A percentile compares a stretch with the other conserved stretches of the same genome.
phyloP scores from a whole-genome alignment of 2,797 vertebrate genomes.

The Pseudomugil tenellus region DNA sequence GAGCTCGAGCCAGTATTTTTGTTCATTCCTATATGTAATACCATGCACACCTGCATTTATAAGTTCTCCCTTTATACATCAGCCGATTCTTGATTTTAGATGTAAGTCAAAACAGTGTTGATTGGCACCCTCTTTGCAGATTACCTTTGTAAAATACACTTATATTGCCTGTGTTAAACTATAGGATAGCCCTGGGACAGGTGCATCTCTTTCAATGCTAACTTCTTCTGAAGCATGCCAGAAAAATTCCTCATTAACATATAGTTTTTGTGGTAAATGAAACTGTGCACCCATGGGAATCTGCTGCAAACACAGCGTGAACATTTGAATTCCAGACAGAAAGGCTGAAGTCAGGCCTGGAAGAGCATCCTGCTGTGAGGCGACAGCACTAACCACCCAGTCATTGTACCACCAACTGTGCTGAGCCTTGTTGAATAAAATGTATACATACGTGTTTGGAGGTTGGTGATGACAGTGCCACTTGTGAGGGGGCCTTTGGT shows the following conservation, averaged over 20 bases:
- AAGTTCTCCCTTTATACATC: not conserved
- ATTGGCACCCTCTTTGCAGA: not conserved
- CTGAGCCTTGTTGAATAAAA: constrained; percentile 29
- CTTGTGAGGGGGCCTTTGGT: constrained; percentile 92
- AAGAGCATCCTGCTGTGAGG: constrained; percentile 26
- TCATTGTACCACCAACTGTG: not conserved
- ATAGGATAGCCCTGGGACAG: not conserved
- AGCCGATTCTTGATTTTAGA: not conserved
- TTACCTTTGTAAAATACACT: not conserved
- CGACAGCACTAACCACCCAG: constrained; percentile 15
- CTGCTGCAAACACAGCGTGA: constrained; percentile 1
- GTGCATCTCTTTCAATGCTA: not conserved
- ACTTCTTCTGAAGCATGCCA: not conserved
- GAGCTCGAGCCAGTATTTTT: too few relatives aligned
- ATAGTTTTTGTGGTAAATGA: constrained; percentile 8
- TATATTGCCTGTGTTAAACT: not conserved
- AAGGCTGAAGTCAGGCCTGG: constrained; percentile 6
- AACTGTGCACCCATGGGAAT: constrained; percentile 7
- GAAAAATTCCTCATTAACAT: constrained; percentile 13
- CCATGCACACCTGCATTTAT: not conserved
- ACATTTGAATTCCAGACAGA: constrained; percentile 36
- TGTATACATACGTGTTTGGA: constrained; percentile 90
- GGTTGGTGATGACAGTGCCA: constrained; percentile 89
- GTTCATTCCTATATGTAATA: not conserved
- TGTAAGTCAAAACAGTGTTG: not conserved